Evolutionary conservation across 2,113 vertebrate species (phyloP).

Genomic region (Leucoraja erinaceus): DNA sequence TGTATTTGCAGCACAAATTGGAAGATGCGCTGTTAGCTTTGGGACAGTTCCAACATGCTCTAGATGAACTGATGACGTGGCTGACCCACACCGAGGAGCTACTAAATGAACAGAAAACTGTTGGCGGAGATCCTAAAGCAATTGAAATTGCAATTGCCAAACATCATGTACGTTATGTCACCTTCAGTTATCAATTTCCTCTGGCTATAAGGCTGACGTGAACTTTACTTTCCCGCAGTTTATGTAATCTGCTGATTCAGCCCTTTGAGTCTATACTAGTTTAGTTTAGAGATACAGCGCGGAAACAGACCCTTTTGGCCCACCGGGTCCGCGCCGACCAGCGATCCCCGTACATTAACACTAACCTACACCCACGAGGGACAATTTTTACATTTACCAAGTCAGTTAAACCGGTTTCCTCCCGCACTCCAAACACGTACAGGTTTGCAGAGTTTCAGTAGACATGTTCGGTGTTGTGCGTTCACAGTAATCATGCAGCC

Average conservation of each 20-base stretch:
- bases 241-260: not conserved
- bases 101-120: constrained; percentile 82
- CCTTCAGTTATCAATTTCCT: not conserved
- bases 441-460: not conserved
- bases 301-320: no score
- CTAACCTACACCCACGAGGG: no score
- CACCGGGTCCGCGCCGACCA: no score
- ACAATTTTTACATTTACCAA: no score
- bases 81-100: constrained; percentile 87
- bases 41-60: constrained; percentile 93
- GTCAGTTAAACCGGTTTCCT: no score
- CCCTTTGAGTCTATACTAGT: no score
- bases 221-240: not conserved
- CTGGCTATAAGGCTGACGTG: no score
- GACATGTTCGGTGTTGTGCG: not conserved
- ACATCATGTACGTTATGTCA: constrained; percentile 77
- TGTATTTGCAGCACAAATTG: constrained; percentile 77
- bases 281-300: no score
- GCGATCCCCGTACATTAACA: no score
- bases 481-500: no score
- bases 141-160: constrained; percentile 97
- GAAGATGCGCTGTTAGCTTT: constrained; percentile 87
- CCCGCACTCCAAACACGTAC: no score
- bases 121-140: constrained; percentile 87
- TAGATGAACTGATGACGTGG: constrained; percentile 89